phyloP scores from a whole-genome alignment of 2,113 vertebrate species.

The Mesoclemmys tuberculata region DNA sequence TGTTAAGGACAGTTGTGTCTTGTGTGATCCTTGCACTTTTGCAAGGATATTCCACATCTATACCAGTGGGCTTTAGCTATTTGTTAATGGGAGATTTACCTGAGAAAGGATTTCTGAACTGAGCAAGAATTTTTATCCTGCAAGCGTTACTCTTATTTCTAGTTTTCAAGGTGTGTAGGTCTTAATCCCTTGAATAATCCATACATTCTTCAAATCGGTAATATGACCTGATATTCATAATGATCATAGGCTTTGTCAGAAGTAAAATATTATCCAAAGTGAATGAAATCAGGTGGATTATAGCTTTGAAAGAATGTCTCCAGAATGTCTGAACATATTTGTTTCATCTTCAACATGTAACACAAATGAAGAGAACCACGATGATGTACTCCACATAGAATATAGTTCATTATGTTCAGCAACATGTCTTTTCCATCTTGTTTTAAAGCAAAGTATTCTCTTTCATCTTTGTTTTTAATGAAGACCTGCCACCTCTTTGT shows the following conservation, averaged over 20 bases:
- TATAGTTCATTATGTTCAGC: slow-evolving; percentile 66
- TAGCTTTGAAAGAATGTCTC: slow-evolving; percentile 51
- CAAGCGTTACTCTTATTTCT: slow-evolving; percentile 11
- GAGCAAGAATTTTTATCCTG: not conserved
- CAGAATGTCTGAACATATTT: slow-evolving; percentile 60
- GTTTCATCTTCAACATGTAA: slow-evolving; percentile 70
- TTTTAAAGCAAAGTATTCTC: slow-evolving; percentile 65
- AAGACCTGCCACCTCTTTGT: slow-evolving; percentile 68
- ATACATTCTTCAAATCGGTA: slow-evolving; percentile 55
- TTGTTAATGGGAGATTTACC: not conserved
- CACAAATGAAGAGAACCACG: slow-evolving; percentile 62
- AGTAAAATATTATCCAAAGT: slow-evolving; percentile 50
- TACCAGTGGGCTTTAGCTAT: not conserved
- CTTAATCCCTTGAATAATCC: slow-evolving; percentile 60
- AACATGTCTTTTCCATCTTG: slow-evolving; percentile 51
- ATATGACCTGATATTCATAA: slow-evolving; percentile 50
- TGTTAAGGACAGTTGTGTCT: not conserved
- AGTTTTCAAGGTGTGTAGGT: slow-evolving; percentile 25
- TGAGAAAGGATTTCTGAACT: not conserved
- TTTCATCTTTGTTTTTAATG: slow-evolving; percentile 67
- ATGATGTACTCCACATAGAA: slow-evolving; percentile 48
- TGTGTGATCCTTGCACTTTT: not conserved
- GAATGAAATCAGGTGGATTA: slow-evolving; percentile 54
- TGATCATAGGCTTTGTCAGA: slow-evolving; percentile 59
- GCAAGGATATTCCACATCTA: not conserved